Evolutionary conservation across 2,888 invertebrate genomes (phyloP), one percentile per base, ranked within the genome.

Genomic region (Nezara viridula): DNA sequence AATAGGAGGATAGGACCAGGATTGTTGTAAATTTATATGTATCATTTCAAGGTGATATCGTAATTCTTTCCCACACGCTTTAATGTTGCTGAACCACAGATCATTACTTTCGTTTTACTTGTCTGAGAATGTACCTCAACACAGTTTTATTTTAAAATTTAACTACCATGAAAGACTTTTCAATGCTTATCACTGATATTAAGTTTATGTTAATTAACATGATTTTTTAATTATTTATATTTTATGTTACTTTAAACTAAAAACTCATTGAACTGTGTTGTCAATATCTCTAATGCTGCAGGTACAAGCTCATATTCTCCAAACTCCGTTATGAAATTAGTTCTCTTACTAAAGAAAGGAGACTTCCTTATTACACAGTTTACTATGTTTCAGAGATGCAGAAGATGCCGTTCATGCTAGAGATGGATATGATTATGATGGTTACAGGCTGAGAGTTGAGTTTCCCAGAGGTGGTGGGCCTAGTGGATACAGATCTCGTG

Each of bases 401-500:
- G 98, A 98, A 92, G 99, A 99, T 94, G 99, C 99, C 0, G 98
- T 99, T 0, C 96, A 97, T 90, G 98, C 98, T 0, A 95, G 99
- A 89, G 99, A 99, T 93, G 99, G 99, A 0, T 99, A 99, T 93
- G 98, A 99, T 93, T 99, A 99, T 93, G 99, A 99, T 93, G 99
- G 99, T 0, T 99, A 99, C 93, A 95, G 98, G 86, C 94, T 99
- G 24, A 94, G 99, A 85, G 99, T 99, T 3, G 99, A 99, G 93
- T 99, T 99, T 93, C 99, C 99, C 0, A 95, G 99, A 81, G 99
- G 99, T 0, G 97, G 97, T 10, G 93, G 93, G 47, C 94, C 94
- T 88, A 92, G 93, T 3, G 94, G 93, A 91, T 94, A 94, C 32
- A 93, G 94, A 40, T 93, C 94, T 55, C 94, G 94, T 0, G 94